Conservation (phyloP, 2,113 vertebrate genomes). For the Phylloscopus trochilus region DNA sequence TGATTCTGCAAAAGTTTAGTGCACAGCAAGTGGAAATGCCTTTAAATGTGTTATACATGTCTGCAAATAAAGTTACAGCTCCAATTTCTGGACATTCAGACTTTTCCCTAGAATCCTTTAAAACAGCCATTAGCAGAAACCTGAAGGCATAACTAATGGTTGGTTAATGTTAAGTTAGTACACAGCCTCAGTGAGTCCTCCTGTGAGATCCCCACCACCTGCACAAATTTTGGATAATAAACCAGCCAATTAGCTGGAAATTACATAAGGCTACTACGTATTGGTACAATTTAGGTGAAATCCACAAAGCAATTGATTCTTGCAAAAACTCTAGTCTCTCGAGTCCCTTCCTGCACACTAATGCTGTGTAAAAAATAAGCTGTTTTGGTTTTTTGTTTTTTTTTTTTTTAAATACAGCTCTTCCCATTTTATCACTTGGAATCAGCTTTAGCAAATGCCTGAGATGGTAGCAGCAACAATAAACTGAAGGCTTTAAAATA, state of each 20-base stretch:
- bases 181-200: not conserved
- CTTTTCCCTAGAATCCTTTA: not conserved
- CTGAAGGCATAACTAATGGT: not conserved
- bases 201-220: not conserved
- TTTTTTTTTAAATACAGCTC: not conserved
- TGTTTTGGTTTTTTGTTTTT: not conserved
- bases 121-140: not conserved
- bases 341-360: not conserved
- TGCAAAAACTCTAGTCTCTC: not conserved
- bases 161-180: not conserved
- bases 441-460: not conserved
- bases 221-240: not conserved
- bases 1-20: not conserved
- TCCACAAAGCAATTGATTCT: not conserved
- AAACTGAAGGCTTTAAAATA: not conserved
- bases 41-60: not conserved
- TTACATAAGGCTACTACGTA: not conserved
- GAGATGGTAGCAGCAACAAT: not conserved
- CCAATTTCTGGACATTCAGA: not conserved
- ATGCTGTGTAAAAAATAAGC: not conserved
- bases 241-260: not conserved
- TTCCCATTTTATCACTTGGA: not conserved
- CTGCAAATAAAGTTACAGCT: not conserved
- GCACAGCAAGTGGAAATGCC: not conserved
- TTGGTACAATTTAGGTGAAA: not conserved